Conservation (phyloP, 2,888 invertebrate genomes). For the Apoderus coryli region DNA sequence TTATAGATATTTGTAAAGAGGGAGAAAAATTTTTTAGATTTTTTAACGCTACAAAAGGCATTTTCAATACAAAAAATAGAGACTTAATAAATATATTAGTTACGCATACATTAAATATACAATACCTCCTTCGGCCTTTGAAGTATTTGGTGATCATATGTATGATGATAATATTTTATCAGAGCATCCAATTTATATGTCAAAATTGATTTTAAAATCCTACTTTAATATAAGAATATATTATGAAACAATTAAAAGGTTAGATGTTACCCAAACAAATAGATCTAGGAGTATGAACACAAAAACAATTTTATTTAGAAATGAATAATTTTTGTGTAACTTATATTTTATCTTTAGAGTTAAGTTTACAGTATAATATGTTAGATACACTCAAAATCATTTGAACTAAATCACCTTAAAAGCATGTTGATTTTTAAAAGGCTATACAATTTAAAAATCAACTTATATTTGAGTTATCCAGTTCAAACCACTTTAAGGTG, state of each 20-base stretch:
- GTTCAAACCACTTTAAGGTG: too few species aligned
- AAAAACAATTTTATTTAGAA: constrained; percentile 1
- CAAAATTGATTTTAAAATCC: constrained; percentile 10
- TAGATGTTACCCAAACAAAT: constrained; percentile 4
- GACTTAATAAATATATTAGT: constrained; percentile 4
- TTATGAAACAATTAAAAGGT: constrained; percentile 8
- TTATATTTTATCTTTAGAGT: too few species aligned
- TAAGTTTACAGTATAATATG: too few species aligned
- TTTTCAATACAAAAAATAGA: constrained; percentile 9
- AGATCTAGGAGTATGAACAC: constrained; percentile 2
- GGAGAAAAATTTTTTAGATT: constrained; percentile 9
- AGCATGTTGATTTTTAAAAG: too few species aligned
- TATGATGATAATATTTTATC: constrained; percentile 12
- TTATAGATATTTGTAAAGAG: constrained; percentile 7
- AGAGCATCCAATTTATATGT: constrained; percentile 7
- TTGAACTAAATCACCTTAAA: too few species aligned
- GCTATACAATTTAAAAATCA: too few species aligned
- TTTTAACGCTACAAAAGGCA: constrained; percentile 5
- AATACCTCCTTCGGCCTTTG: constrained; percentile 6
- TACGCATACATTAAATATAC: constrained; percentile 7
- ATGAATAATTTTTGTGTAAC: too few species aligned
- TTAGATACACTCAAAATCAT: too few species aligned
- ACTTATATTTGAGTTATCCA: too few species aligned
- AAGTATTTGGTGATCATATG: constrained; percentile 10
- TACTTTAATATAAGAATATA: constrained; percentile 8